Percentiles rank a stretch among this genome's conserved stretches.
Evolutionary conservation across 2,797 vertebrate species (phyloP).

Genomic region (Tragopan temminckii): DNA sequence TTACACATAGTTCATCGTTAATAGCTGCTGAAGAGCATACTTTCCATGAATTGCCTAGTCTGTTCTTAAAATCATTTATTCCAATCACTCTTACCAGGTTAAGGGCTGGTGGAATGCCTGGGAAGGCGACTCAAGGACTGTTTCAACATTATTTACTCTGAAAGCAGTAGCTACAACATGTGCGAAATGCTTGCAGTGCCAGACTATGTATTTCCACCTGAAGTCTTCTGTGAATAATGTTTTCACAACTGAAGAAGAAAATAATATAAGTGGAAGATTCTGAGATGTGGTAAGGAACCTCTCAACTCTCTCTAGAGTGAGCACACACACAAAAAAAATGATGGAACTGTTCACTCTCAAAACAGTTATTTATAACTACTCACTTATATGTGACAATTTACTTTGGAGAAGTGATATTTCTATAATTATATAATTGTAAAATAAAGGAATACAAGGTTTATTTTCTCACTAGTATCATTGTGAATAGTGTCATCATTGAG

Average conservation of each 20-base stretch:
- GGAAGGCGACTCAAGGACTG: background rate
- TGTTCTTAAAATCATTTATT: background rate
- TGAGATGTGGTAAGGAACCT: background rate
- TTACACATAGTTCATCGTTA: background rate
- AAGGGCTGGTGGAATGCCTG: background rate
- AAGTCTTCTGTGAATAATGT: background rate
- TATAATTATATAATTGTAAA: background rate
- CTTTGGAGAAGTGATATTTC: background rate
- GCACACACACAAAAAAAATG: background rate
- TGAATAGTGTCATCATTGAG: background rate
- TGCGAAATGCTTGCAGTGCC: background rate
- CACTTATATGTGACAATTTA: background rate
- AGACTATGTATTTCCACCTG: background rate
- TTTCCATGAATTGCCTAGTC: background rate
- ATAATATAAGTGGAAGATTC: background rate
- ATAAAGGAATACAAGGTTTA: background rate
- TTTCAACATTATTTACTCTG: background rate
- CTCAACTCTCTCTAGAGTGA: too few relatives aligned
- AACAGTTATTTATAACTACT: background rate
- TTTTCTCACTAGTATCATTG: background rate
- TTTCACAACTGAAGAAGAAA: background rate
- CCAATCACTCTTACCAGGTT: background rate
- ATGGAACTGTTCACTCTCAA: rapidly evolving
- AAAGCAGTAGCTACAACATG: background rate
- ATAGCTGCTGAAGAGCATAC: rapidly evolving